Evolutionary conservation across 1,140 invertebrate species (phyloP).

Genomic region (Rhagoletis pomonella): DNA sequence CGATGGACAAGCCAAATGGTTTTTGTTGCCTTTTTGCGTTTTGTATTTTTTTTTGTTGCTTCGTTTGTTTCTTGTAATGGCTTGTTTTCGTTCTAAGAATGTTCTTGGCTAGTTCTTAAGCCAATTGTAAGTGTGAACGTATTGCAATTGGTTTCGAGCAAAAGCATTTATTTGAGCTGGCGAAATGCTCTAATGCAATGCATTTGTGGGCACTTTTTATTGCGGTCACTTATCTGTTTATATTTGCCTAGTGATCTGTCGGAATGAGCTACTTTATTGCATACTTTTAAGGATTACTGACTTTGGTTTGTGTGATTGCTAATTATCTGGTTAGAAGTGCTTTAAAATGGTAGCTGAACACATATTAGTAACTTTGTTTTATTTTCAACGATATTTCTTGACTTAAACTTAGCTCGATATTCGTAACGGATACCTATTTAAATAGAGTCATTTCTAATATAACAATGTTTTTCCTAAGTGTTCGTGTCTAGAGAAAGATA

Average conservation of each 20-base stretch:
- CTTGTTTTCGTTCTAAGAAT: constrained; percentile 1
- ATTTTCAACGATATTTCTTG: too few species aligned
- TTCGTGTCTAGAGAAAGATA: too few species aligned
- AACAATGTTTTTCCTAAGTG: too few species aligned
- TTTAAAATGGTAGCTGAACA: not conserved
- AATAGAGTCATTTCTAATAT: too few species aligned
- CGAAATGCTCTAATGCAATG: not conserved
- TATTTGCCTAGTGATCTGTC: constrained; percentile 21
- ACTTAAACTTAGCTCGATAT: too few species aligned
- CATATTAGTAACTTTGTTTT: too few species aligned
- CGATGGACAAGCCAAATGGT: constrained; percentile 31
- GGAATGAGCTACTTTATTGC: constrained; percentile 22
- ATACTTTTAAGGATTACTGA: not conserved
- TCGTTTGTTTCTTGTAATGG: not conserved
- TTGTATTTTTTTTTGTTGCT: not conserved
- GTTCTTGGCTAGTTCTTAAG: constrained; percentile 34
- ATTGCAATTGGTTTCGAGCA: not conserved
- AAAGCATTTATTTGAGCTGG: not conserved
- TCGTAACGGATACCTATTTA: too few species aligned
- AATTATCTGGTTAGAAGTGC: not conserved
- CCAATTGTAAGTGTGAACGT: not conserved
- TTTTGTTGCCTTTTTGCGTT: not conserved
- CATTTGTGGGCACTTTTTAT: constrained; percentile 44
- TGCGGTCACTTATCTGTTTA: constrained; percentile 28
- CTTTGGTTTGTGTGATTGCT: not conserved